Evolutionary conservation across 2,888 invertebrate species (phyloP), one percentile per base, ranked within the genome.

Genomic region (Cybosia mesomella): DNA sequence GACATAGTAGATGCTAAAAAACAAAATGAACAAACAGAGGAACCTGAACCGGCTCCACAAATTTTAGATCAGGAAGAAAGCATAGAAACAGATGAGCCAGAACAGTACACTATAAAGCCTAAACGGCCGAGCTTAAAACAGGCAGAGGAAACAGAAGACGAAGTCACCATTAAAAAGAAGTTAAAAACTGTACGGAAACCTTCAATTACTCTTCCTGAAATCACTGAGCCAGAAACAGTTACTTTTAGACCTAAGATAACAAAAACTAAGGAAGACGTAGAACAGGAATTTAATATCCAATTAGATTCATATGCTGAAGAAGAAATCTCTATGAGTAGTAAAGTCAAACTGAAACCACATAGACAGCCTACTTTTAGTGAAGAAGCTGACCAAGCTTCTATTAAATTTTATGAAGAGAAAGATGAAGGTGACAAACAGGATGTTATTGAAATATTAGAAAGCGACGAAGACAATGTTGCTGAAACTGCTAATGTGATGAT

Each of bases 221-320:
- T 96, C 61, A 96, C 97, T 0, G 97, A 97, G 84, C 96, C 96
- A 13, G 97, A 97, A 93, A 97, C 96, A 80, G 97, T 98, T 0
- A 98, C 97, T 54, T 98, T 98, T 90, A 96, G 97, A 81, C 97
- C 98, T 15, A 97, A 96, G 89, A 91, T 95, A 8, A 97, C 96
- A 0, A 97, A 97, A 93, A 97, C 97, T 0, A 97, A 97, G 89
- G 98, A 98, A 94, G 97, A 98, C 82, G 97, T 98, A 18, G 98
- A 98, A 85, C 98, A 98, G 92, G 98, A 98, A 91, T 98, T 98
- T 87, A 98, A 97, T 89, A 98, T 98, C 76, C 97, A 97, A 15
- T 91, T 98, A 72, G 97, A 98, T 90, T 97, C 97, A 0, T 98
- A 98, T 87, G 98, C 97, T 54, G 98, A 98, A 92, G 98, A 98